Evolutionary conservation across 2,797 vertebrate genomes (phyloP).

Genomic region (Jordanella pulchra): DNA sequence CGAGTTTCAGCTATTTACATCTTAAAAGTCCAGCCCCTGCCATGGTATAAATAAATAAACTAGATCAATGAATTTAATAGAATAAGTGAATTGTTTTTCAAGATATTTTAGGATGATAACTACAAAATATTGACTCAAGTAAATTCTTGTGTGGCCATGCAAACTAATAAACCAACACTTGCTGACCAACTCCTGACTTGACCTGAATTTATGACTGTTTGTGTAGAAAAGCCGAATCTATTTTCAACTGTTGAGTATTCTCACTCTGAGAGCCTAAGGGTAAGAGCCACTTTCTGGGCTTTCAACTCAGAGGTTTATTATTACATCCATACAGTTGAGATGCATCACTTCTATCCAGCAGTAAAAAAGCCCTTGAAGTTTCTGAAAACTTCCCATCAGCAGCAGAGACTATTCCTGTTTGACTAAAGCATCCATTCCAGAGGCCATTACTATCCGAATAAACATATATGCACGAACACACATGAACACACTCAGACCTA

Average conservation of each 20-base stretch:
- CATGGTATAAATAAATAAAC: too few relatives aligned
- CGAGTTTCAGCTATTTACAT: too few relatives aligned
- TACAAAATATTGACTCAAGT: conserved; percentile 1
- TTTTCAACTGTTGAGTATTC: neutral
- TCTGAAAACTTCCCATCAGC: conserved; percentile 39
- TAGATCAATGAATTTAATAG: too few relatives aligned
- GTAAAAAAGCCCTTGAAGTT: conserved; percentile 36
- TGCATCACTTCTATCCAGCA: conserved; percentile 25
- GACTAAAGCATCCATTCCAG: conserved; percentile 51
- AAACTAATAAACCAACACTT: conserved; percentile 24
- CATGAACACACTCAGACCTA: conserved; percentile 38
- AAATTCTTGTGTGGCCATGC: conserved; percentile 12
- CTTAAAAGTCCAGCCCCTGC: too few relatives aligned
- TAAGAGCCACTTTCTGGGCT: conserved; percentile 14
- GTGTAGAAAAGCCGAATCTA: conserved; percentile 4
- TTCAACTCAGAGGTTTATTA: conserved; percentile 4
- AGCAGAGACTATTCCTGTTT: conserved; percentile 58
- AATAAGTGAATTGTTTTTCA: neutral
- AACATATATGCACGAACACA: neutral
- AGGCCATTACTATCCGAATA: conserved; percentile 61
- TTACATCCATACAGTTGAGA: conserved; percentile 29
- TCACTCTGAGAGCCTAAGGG: conserved; percentile 5
- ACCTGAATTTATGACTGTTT: conserved; percentile 11
- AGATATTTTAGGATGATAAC: neutral
- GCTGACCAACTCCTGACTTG: conserved; percentile 33